These are phyloP conservation scores for Scarus forsteni DNA, from an alignment of 2,797 vertebrate genomes.

Conservation along the genomic window DNA sequence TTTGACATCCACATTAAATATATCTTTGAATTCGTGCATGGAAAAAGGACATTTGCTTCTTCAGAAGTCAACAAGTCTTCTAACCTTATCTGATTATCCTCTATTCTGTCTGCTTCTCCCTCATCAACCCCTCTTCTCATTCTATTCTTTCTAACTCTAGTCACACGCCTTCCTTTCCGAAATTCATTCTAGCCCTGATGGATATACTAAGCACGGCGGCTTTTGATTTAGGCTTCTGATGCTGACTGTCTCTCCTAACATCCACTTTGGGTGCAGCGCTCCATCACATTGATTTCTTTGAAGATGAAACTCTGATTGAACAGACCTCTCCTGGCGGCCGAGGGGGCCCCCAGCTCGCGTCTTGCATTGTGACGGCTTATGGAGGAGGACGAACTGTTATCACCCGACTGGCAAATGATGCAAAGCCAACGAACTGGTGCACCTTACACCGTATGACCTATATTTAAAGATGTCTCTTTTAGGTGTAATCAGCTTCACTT, in stretches of 20 bases:
- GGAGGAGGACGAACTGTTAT: conserved; percentile 36
- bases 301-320: conserved; percentile 80
- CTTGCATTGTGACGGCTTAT: conserved; percentile 46
- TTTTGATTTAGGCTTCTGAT: conserved; percentile 81
- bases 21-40: not conserved
- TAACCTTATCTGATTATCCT: conserved; percentile 23
- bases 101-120: conserved; percentile 26
- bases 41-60: not conserved
- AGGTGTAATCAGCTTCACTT: conserved; percentile 37
- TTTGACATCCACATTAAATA: not conserved
- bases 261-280: conserved; percentile 74
- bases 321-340: conserved; percentile 61
- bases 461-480: conserved; percentile 40
- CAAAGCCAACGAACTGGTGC: conserved; percentile 5
- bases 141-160: conserved; percentile 45
- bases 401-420: conserved; percentile 33
- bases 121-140: conserved; percentile 40
- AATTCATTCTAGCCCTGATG: conserved; percentile 75
- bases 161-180: conserved; percentile 37
- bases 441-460: conserved; percentile 13
- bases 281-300: conserved; percentile 81
- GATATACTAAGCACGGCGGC: conserved; percentile 68
- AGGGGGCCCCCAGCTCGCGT: conserved; percentile 19
- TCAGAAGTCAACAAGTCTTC: conserved; percentile 36
- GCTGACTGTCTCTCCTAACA: conserved; percentile 76